Evolutionary conservation across 2,113 vertebrate genomes (phyloP).

Genomic region (Mola mola): DNA sequence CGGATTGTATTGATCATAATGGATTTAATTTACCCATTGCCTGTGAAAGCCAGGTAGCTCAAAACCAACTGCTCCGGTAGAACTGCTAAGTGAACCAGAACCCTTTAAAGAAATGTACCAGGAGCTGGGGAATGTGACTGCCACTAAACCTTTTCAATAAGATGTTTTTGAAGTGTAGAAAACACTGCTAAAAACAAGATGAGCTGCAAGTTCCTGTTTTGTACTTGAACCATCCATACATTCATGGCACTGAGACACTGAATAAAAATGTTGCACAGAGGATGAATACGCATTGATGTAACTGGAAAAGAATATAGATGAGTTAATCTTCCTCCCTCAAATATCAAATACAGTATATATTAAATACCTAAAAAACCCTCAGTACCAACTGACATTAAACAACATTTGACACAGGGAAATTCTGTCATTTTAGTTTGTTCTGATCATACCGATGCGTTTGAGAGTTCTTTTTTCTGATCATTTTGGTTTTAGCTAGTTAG

Average conservation of each 20-base stretch:
- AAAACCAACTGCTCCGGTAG: conserved; percentile 15
- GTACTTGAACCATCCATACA: background rate
- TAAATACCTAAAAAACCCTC: conserved; percentile 20
- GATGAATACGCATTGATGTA: too few species aligned
- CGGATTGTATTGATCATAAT: background rate
- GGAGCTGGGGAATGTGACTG: too few species aligned
- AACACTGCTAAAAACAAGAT: background rate
- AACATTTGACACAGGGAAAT: too few species aligned
- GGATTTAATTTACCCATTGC: background rate
- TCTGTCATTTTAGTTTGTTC: too few species aligned
- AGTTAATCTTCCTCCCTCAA: background rate
- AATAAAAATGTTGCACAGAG: conserved; percentile 21
- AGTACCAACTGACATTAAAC: conserved; percentile 9
- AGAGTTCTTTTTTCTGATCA: too few species aligned
- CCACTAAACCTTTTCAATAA: background rate
- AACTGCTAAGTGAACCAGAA: too few species aligned
- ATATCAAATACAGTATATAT: background rate
- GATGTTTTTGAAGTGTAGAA: too few species aligned
- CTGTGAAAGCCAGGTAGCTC: conserved; percentile 26
- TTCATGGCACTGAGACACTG: background rate
- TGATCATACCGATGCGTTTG: too few species aligned
- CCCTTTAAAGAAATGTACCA: too few species aligned
- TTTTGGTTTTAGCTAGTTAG: too few species aligned
- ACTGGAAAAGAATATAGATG: too few species aligned
- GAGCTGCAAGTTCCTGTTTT: conserved; percentile 1